Conservation (phyloP, 2,113 vertebrate species). For the Ptilorrhoa leucosticta region DNA sequence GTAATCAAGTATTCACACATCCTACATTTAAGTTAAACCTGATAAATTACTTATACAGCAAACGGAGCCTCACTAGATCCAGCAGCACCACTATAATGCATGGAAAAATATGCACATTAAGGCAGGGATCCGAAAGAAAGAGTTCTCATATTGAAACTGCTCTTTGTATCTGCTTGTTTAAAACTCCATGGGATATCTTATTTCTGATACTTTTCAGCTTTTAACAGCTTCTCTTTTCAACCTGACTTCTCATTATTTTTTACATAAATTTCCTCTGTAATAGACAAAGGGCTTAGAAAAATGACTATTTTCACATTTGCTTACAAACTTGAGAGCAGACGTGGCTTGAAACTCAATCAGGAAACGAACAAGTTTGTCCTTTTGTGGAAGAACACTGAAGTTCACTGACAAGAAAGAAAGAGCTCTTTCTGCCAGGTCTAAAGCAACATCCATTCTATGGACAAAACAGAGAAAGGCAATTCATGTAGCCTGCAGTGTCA, state of each 20-base stretch:
- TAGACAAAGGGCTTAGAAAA: background rate
- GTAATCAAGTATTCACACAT: background rate
- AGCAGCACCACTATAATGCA: background rate
- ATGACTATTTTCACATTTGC: background rate
- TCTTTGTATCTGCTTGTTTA: background rate
- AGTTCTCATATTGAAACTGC: background rate
- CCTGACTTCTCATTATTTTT: background rate
- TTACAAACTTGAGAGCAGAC: background rate
- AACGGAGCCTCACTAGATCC: background rate
- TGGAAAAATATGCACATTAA: background rate
- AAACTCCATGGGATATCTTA: background rate
- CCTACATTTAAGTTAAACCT: background rate
- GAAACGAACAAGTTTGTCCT: background rate
- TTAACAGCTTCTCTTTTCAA: background rate
- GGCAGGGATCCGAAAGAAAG: background rate
- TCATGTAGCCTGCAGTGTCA: background rate
- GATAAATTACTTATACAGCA: constrained; percentile 15
- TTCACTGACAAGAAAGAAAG: background rate
- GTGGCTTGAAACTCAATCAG: background rate
- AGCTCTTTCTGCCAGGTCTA: background rate
- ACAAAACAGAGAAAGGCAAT: background rate
- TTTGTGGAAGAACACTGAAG: background rate
- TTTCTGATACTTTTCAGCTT: background rate
- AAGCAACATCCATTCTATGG: background rate
- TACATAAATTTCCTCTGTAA: background rate